Base-by-base conservation (phyloP, 2,888 invertebrate species). In the Habroteleia sp. region DNA sequence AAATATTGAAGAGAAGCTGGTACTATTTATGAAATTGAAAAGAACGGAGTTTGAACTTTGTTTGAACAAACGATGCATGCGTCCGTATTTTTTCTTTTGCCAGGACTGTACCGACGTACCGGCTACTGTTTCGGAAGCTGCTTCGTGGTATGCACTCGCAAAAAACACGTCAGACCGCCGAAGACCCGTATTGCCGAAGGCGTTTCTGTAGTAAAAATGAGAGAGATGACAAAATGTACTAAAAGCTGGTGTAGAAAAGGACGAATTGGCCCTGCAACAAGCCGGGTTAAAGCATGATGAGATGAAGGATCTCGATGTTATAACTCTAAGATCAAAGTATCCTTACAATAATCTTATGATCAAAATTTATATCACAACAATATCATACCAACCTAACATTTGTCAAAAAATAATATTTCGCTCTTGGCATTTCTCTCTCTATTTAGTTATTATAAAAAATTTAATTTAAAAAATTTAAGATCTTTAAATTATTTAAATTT, bases 61-160 rank as follows among this genome's bases (percentile, higher is more conserved):
- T 17, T 66, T 29, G 31, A 37, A 11, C 14, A 44, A 44, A 58
- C 52, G 65, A 48, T 54, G 37, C 65, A 37, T 25, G 33, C 37
- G 72, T 37, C 37, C 41, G 72, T 79, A 76, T 86, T 86, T 86
- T 85, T 84, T 85, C 83, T 81, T 83, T 86, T 82, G 84, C 78
- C 80, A 79, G 79, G 87, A 87, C 87, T 88, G 87, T 87, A 88
- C 86, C 82, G 79, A 80, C 77, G 80, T 81, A 85, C 83, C 81
- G 83, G 88, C 88, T 88, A 88, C 88, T 88, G 88, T 88, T 88
- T 88, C 88, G 87, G 88, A 87, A 88, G 88, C 88, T 83, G 83
- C 83, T 84, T 74, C 82, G 83, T 86, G 88, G 88, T 88, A 88
- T 88, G 88, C 88, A 87, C 84, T 81, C 82, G 84, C 87, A 88